These are phyloP conservation scores for Melanocharis versteri DNA, from an alignment of 2,113 vertebrate genomes.

Conservation along the genomic window DNA sequence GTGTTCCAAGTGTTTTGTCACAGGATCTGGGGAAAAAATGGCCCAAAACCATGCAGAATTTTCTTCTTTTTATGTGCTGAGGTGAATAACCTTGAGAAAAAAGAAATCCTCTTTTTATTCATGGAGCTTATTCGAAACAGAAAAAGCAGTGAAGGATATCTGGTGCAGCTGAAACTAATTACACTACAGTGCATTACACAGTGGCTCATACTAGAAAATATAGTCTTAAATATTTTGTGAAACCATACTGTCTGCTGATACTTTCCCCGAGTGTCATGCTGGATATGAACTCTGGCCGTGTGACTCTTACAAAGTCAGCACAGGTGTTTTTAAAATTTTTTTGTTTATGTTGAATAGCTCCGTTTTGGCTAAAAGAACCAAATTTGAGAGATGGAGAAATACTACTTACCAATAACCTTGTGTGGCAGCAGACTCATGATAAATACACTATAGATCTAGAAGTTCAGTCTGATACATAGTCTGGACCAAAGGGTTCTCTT, in stretches of 20 bases:
- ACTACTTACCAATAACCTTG: slow-evolving; percentile 1
- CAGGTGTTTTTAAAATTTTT: not conserved
- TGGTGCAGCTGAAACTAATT: not conserved
- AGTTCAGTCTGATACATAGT: slow-evolving; percentile 30
- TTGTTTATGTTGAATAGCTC: not conserved
- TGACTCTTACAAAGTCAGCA: not conserved
- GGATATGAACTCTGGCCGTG: not conserved
- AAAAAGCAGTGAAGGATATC: not conserved
- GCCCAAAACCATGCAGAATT: not conserved
- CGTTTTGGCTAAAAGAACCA: not conserved
- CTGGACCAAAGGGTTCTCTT: slow-evolving; percentile 30
- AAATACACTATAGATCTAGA: not conserved
- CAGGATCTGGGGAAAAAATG: not conserved
- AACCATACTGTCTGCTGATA: not conserved
- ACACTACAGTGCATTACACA: not conserved
- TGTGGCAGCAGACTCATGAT: not conserved
- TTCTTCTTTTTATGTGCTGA: not conserved
- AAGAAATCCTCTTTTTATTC: not conserved
- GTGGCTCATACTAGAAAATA: not conserved
- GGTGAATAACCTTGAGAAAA: not conserved
- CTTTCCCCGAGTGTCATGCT: not conserved
- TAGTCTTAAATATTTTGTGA: not conserved
- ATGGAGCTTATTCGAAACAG: not conserved
- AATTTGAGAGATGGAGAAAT: not conserved
- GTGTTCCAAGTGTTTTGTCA: not conserved